Evolutionary conservation across 2,797 vertebrate genomes (phyloP), one percentile per base, ranked within the genome.

Genomic region (Sebastes iracundus): DNA sequence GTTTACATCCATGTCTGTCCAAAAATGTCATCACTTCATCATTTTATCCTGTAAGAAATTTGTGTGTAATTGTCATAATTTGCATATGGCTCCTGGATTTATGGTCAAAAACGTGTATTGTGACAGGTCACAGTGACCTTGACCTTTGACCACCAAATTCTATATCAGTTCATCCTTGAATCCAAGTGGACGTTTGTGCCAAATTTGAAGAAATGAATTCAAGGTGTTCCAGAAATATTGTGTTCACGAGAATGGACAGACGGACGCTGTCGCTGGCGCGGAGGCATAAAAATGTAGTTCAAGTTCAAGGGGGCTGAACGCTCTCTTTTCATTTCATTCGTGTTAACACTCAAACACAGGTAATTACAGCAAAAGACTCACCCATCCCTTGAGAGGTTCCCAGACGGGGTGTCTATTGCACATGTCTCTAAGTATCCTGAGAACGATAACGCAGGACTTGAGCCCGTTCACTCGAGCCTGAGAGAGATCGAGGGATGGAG

Each of bases 381-480:
- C 98, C 98, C 98, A 99, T 96, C 98, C 98, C 95, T 98, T 98
- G 75, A 99, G 96, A 25, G 97, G 97, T 78, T 97, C 97, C 98
- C 98, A 99, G 52, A 96, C 93, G 27, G 96, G 94, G 85, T 98
- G 96, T 96, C 98, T 96, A 96, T 98, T 99, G 97, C 98, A 99
- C 97, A 98, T 97, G 96, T 99, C 97, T 91, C 98, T 96, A 72
- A 99, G 97, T 96, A 99, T 97, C 91, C 98, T 97, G 86, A 99
- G 97, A 82, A 99, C 96, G 92, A 99, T 99, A 94, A 99, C 97
- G 91, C 98, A 99, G 88, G 98, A 99, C 94, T 99, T 99, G 95
- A 99, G 96, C 94, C 98, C 98, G 58, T 99, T 99, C 94, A 99
- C 98, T 96, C 98, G 97, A 92, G 98, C 98, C 98, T 99, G 96